Base-by-base conservation (phyloP, 64 coral and sea anemone genomes). In the Orbicella faveolata region DNA sequence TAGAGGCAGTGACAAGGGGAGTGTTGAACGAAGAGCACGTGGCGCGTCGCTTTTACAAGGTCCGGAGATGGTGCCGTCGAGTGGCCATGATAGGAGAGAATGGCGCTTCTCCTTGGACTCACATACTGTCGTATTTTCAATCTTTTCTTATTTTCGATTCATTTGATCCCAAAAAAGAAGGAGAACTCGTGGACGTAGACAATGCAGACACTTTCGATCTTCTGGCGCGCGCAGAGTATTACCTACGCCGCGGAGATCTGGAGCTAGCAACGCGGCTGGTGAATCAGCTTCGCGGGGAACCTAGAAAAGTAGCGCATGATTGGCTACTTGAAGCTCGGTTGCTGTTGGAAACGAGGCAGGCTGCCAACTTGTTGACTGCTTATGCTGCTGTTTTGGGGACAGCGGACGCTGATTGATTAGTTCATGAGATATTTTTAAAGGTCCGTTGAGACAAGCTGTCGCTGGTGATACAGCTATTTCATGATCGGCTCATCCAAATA, bases 331-430 rank as follows among this genome's bases (percentile, higher is more conserved):
- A 99, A 84, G 94, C 93, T 30, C 83, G 97, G 65, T 79, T 99
- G 74, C 75, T 99, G 76, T 62, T 99, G 82, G 97, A 99, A 88
- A 90, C 97, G n/a, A 95, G 91, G 67, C 97, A 99, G 66, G 97
- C 84, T 89, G 91, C 89, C 51, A 90, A 87, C 12, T 94, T 99
- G 37, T 77, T 99, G 37, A 75, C 94, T 74, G 89, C 94, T 17
- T 99, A 93, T 89, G 94, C 97, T 36, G 79, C 97, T 35, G 89
- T 92, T 36, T 76, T 74, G 52, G 88, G 87, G 9, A 64, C 93
- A 86, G 83, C 44, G n/a, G 88, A 81, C 36, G 59, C 33, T 12
- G 75, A 94, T 34, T 91, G 53, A 77, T 63, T 21, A 30, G 11
- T 10, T 36, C 59, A 36, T 41, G 18, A 85, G 2, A 39, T 85